These are phyloP conservation scores for Drosophila elegans DNA, from an alignment of 1,140 invertebrate genomes.

Conservation along the genomic window DNA sequence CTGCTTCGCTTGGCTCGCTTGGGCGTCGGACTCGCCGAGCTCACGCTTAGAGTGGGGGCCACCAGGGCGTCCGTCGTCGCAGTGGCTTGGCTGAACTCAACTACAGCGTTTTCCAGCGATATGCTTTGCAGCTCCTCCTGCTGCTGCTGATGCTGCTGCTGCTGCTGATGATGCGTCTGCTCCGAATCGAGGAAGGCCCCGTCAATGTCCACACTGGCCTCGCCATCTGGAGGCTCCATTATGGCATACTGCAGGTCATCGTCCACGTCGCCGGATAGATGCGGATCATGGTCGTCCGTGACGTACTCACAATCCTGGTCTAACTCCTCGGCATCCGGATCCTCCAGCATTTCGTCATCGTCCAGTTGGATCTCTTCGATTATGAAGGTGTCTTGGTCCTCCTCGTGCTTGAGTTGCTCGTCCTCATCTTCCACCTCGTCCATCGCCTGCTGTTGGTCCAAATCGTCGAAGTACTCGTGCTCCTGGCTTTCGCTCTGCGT, in stretches of 20 bases:
- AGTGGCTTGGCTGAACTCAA: slow-evolving; percentile 66
- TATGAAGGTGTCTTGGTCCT: slow-evolving; percentile 75
- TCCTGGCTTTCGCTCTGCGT: slow-evolving; percentile 72
- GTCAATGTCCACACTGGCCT: slow-evolving; percentile 67
- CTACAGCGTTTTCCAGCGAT: slow-evolving; percentile 67
- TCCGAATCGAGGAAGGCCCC: slow-evolving; percentile 66
- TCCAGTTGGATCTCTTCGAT: slow-evolving; percentile 82
- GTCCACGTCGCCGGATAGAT: slow-evolving; percentile 61
- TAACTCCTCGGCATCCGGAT: slow-evolving; percentile 62
- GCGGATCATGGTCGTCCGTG: slow-evolving; percentile 65
- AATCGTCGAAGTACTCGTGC: slow-evolving; percentile 68
- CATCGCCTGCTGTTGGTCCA: slow-evolving; percentile 52
- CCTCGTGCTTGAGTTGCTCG: slow-evolving; percentile 39
- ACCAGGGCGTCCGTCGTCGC: slow-evolving; percentile 34
- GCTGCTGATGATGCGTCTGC: slow-evolving; percentile 35
- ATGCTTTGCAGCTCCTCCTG: slow-evolving; percentile 62
- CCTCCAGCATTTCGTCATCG: slow-evolving; percentile 76
- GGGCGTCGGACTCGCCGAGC: slow-evolving; percentile 57
- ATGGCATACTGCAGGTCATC: slow-evolving; percentile 76
- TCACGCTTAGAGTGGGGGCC: slow-evolving; percentile 40
- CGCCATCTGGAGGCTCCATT: slow-evolving; percentile 69
- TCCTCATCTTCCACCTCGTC: slow-evolving; percentile 48
- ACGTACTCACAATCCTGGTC: slow-evolving; percentile 70
- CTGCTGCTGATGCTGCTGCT: slow-evolving; percentile 42
- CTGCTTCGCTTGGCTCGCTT: slow-evolving; percentile 57